phyloP scores from a whole-genome alignment of 1,140 invertebrate genomes.

The Cardiocondyla obscurior region DNA sequence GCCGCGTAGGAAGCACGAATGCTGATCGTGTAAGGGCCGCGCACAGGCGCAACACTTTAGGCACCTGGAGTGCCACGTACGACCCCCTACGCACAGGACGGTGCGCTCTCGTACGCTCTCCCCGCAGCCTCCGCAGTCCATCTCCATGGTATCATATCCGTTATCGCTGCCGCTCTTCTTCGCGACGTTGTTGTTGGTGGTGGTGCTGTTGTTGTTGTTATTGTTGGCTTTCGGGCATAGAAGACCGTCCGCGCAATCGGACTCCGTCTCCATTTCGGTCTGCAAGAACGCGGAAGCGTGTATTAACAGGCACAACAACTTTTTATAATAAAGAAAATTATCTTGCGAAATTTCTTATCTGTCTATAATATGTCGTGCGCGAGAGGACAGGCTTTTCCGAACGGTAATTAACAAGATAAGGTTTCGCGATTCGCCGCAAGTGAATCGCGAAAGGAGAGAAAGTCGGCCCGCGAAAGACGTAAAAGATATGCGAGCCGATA shows the following conservation, averaged over 20 bases:
- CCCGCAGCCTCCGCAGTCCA: constrained; percentile 83
- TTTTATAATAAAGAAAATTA: background rate
- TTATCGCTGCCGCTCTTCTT: constrained; percentile 53
- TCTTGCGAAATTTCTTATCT: background rate
- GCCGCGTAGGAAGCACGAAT: constrained; percentile 81
- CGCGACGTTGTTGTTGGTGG: constrained; percentile 55
- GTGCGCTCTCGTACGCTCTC: constrained; percentile 80
- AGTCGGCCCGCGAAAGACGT: background rate
- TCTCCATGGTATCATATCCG: constrained; percentile 73
- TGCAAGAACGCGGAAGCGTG: constrained; percentile 46
- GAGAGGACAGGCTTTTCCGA: background rate
- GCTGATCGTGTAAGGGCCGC: constrained; percentile 81
- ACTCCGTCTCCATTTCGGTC: constrained; percentile 73
- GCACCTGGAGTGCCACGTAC: constrained; percentile 82
- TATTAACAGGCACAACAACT: background rate
- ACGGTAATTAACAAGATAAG: constrained; percentile 8
- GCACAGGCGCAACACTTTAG: constrained; percentile 81
- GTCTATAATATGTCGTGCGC: too few relatives aligned
- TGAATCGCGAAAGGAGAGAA: background rate
- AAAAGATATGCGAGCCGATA: background rate
- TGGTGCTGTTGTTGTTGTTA: constrained; percentile 67
- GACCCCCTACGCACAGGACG: constrained; percentile 81
- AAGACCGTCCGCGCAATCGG: constrained; percentile 60
- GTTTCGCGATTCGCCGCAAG: background rate
- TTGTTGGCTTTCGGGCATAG: constrained; percentile 67